Evolutionary conservation across 2,113 vertebrate genomes (phyloP).

Genomic region (Falco punctatus): DNA sequence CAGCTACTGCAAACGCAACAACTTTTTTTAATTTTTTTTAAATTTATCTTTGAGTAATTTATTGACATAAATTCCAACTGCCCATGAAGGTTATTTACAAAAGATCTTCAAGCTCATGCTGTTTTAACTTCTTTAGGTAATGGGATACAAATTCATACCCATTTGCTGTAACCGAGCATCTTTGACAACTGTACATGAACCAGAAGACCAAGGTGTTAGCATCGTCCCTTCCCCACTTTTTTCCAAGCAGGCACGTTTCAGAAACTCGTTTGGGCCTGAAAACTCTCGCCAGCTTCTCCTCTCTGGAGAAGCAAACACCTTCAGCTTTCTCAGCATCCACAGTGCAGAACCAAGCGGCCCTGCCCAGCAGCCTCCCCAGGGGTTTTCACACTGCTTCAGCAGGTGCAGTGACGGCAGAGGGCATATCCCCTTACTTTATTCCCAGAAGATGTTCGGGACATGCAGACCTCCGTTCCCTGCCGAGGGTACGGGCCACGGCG

Average conservation of each 20-base stretch:
- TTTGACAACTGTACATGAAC: not conserved
- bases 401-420: not conserved
- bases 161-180: not conserved
- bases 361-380: not conserved
- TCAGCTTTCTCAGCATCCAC: not conserved
- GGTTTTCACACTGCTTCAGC: not conserved
- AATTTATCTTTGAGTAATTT: not conserved
- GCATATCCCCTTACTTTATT: constrained; percentile 11
- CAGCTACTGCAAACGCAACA: not conserved
- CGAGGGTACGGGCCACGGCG: rapidly evolving
- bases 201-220: not conserved
- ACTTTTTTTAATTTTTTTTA: not conserved
- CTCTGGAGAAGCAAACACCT: not conserved
- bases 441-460: not conserved
- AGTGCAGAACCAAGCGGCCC: not conserved
- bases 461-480: rapidly evolving
- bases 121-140: not conserved
- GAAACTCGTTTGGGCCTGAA: not conserved
- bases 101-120: not conserved
- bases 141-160: not conserved
- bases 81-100: not conserved
- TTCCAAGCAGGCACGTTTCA: not conserved
- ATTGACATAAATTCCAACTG: not conserved
- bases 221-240: not conserved
- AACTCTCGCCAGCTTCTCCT: not conserved